These are phyloP conservation scores for Prunella fulvescens DNA, from an alignment of 2,113 vertebrate genomes.

Conservation along the genomic window DNA sequence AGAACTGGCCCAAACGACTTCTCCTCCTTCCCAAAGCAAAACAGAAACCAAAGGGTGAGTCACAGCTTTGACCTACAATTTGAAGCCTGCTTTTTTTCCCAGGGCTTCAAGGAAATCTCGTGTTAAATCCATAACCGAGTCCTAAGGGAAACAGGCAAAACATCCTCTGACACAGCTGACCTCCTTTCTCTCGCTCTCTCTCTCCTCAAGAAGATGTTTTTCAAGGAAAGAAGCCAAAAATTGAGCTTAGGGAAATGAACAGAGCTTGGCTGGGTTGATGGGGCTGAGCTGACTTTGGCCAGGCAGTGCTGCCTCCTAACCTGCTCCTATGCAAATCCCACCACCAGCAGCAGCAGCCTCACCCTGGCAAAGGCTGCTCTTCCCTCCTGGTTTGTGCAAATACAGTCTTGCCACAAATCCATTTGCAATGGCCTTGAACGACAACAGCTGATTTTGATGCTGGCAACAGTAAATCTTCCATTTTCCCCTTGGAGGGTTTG, in stretches of 20 bases:
- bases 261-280: not conserved
- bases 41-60: not conserved
- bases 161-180: conserved; percentile 56
- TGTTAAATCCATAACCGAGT: conserved; percentile 49
- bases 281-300: not conserved
- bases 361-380: not conserved
- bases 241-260: not conserved
- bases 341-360: not conserved
- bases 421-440: conserved; percentile 23
- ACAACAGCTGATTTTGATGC: conserved; percentile 4
- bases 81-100: conserved; percentile 47
- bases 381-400: not conserved
- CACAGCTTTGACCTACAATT: conserved; percentile 46
- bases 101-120: conserved; percentile 51
- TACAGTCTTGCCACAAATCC: conserved; percentile 4
- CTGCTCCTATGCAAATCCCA: conserved; percentile 23
- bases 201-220: conserved; percentile 18
- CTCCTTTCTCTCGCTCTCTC: not conserved
- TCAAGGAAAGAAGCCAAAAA: conserved; percentile 54
- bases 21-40: not conserved
- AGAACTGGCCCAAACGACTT: not conserved
- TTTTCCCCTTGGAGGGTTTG: conserved; percentile 7
- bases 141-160: conserved; percentile 54
- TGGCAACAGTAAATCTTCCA: conserved; percentile 5
- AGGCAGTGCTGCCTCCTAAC: not conserved